Evolutionary conservation across 35 echinoderm and acorn worm genomes (phyloP).

Genomic region (Chiridota heheva): DNA sequence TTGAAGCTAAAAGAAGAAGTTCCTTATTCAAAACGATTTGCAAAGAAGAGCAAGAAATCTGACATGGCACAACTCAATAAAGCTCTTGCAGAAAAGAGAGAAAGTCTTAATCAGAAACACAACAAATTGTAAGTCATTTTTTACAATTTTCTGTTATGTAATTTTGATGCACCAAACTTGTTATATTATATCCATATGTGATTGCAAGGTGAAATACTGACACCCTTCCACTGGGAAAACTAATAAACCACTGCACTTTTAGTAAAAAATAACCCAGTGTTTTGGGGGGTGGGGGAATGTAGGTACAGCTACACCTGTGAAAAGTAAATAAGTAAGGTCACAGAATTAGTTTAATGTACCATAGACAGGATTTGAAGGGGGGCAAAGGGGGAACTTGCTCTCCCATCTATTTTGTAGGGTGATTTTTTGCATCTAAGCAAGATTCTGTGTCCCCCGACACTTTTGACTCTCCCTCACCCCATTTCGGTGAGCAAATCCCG

Average conservation of each 20-base stretch:
- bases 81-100: constrained; percentile 25
- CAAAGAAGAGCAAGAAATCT: constrained; percentile 35
- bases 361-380: no score
- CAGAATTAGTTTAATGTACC: no score
- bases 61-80: constrained; percentile 12
- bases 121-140: not conserved
- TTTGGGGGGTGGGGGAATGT: no score
- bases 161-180: not conserved
- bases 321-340: no score
- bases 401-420: no score
- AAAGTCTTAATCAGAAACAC: constrained; percentile 28
- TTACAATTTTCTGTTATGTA: not conserved
- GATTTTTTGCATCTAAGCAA: no score
- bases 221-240: not conserved
- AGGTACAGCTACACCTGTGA: no score
- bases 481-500: no score
- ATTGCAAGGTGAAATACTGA: not conserved
- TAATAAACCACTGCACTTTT: not conserved
- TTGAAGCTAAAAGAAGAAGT: constrained; percentile 72
- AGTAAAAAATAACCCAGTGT: no score
- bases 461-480: no score
- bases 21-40: constrained; percentile 26
- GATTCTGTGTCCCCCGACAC: no score
- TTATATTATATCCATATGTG: not conserved
- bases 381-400: no score